Evolutionary conservation across 2,797 vertebrate genomes (phyloP), one percentile per base, ranked within the genome.

Genomic region (Nannoperca obscura): DNA sequence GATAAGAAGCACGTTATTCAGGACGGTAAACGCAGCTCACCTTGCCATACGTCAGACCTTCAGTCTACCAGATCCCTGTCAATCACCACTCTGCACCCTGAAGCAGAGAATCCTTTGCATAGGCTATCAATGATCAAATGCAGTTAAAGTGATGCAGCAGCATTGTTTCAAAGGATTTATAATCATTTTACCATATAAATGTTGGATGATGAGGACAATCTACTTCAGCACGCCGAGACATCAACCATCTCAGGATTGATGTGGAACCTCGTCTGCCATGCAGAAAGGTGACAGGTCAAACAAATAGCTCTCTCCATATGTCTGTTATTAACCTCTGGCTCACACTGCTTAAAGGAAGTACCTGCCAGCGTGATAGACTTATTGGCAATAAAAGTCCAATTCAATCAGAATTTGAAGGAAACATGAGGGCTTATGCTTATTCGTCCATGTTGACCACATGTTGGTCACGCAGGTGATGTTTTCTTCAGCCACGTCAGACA

Each of bases 341-440:
- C 84, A 85, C 71, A 71, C 70, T 80, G 76, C 55, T 78, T 50
- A 53, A 71, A 84, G 69, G 70, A 78, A 75, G 75, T 59, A 64
- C 19, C 81, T 87, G 88, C 57, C 81, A 75, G 72, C 5, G 0
- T 44, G 52, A 66, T 42, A 68, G 82, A 88, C 53, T 61, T 83
- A 89, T 81, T 60, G 85, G 67, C 81, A 75, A 84, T 91, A 89
- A 86, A 91, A 83, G 58, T 84, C 82, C 65, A 80, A 72, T 86
- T 80, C 83, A 87, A 86, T 90, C 74, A 86, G 46, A 65, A 71
- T 66, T 47, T 70, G 71, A 84, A 77, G 81, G 72, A 84, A 82
- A 87, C 76, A 66, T 8, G 30, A 65, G 61, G 24, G 38, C 60
- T 64, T 47, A 30, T 40, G 53, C 34, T 64, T 58, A 80, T 71